Conservation (phyloP, 2,888 invertebrate genomes). For the Eristalis tenax region DNA sequence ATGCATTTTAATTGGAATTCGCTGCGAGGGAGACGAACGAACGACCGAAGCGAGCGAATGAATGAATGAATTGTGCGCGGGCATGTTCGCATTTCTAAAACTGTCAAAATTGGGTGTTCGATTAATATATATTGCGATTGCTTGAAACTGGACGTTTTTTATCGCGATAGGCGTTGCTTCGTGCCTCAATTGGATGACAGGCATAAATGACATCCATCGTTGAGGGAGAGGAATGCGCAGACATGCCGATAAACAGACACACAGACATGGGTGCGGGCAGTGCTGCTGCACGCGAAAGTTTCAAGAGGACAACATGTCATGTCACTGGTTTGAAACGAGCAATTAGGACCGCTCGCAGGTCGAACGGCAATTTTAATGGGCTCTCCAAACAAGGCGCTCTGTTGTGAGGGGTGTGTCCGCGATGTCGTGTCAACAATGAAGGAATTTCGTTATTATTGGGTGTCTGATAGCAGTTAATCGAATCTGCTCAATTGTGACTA, state of each 20-base stretch:
- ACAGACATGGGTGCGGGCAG: background rate
- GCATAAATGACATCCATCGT: background rate
- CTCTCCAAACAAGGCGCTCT: slow-evolving; percentile 49
- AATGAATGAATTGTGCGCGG: slow-evolving; percentile 14
- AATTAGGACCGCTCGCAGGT: slow-evolving; percentile 57
- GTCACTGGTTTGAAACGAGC: slow-evolving; percentile 48
- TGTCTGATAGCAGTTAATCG: slow-evolving; percentile 66
- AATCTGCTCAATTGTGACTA: slow-evolving; percentile 52
- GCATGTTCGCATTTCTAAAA: slow-evolving; percentile 38
- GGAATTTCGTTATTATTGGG: slow-evolving; percentile 65
- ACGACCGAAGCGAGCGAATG: background rate
- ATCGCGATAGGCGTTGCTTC: slow-evolving; percentile 59
- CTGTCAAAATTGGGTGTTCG: slow-evolving; percentile 63
- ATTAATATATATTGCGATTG: slow-evolving; percentile 46
- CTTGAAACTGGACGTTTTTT: slow-evolving; percentile 52
- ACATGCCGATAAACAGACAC: background rate
- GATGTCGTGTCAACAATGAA: slow-evolving; percentile 61
- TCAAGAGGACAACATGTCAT: background rate
- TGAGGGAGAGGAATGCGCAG: slow-evolving; percentile 47
- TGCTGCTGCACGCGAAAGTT: background rate
- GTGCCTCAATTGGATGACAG: slow-evolving; percentile 18
- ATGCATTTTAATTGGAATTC: slow-evolving; percentile 66
- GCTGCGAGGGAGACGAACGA: background rate
- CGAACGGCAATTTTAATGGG: slow-evolving; percentile 47
- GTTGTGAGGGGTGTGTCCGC: slow-evolving; percentile 49